These are phyloP conservation scores for Brachionus rubens DNA, from an alignment of 1,140 invertebrate genomes.

Conservation along the genomic window DNA sequence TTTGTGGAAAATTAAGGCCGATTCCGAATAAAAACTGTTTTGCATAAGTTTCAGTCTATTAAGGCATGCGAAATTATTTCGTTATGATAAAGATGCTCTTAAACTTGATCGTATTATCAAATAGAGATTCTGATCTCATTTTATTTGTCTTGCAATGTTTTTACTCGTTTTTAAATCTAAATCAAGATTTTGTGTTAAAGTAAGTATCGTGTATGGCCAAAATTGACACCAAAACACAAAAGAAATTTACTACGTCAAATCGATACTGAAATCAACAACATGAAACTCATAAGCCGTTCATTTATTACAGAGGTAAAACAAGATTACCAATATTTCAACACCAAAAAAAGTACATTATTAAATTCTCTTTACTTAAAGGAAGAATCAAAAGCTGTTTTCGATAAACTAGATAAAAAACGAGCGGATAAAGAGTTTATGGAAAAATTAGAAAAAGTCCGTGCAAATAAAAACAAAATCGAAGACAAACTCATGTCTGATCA, in stretches of 20 bases:
- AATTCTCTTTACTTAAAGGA: no score
- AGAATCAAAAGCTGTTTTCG: background rate
- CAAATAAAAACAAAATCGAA: slow-evolving; percentile 40
- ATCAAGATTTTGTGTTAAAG: no score
- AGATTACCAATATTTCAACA: no score
- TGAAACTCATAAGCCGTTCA: slow-evolving; percentile 36
- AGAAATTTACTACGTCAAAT: slow-evolving; percentile 14
- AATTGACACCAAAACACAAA: slow-evolving; percentile 7
- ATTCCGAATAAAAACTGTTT: no score
- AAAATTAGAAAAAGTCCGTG: slow-evolving; percentile 18
- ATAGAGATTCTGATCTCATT: no score
- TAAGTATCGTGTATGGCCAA: slow-evolving; percentile 41
- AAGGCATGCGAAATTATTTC: no score
- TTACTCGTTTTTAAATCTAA: background rate
- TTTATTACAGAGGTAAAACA: slow-evolving; percentile 16
- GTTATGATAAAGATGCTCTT: no score
- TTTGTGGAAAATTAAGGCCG: no score
- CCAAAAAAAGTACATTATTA: no score
- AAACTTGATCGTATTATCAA: no score
- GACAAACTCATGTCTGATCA: slow-evolving; percentile 23
- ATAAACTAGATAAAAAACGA: slow-evolving; percentile 10
- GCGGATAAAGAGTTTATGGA: background rate
- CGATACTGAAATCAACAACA: slow-evolving; percentile 40
- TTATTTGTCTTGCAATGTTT: no score
- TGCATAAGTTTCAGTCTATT: no score